Conservation (phyloP, 2,797 vertebrate genomes). For the Sciurus vulgaris region DNA sequence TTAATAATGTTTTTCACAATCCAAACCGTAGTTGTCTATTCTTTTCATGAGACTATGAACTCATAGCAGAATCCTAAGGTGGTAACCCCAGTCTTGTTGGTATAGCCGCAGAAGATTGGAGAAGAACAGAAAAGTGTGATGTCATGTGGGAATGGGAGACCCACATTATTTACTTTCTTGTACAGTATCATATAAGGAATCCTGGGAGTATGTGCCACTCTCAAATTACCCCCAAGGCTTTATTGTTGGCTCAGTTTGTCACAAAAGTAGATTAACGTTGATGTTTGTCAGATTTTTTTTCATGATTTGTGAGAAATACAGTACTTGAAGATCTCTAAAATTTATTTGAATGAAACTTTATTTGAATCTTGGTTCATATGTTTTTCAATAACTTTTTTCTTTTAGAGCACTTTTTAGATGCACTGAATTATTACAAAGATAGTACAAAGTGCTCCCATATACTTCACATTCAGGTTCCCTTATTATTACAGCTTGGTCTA, state of each 20-base stretch:
- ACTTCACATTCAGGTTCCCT: neutral
- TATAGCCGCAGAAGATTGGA: neutral
- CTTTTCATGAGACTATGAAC: slow-evolving; percentile 36
- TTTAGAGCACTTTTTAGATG: slow-evolving; percentile 43
- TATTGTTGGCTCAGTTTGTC: slow-evolving; percentile 38
- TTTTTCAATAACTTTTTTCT: slow-evolving; percentile 34
- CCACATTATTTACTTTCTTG: slow-evolving; percentile 26
- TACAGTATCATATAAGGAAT: neutral
- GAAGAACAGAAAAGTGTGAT: slow-evolving; percentile 17
- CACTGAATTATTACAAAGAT: slow-evolving; percentile 43
- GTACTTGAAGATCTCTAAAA: slow-evolving; percentile 49
- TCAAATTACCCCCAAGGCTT: slow-evolving; percentile 53
- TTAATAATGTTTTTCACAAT: neutral
- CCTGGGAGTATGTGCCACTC: slow-evolving; percentile 9
- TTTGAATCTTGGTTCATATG: neutral
- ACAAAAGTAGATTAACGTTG: neutral
- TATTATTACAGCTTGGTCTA: neutral
- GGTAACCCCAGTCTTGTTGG: neutral
- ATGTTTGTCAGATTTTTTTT: slow-evolving; percentile 56
- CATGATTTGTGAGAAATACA: slow-evolving; percentile 39
- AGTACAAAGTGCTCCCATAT: neutral
- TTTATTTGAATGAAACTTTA: slow-evolving; percentile 18
- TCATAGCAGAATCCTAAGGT: neutral
- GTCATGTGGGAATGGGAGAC: neutral
- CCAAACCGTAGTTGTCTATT: neutral